These are phyloP conservation scores for Magallana angulata DNA, from an alignment of 1,140 invertebrate species.

Conservation along the genomic window DNA sequence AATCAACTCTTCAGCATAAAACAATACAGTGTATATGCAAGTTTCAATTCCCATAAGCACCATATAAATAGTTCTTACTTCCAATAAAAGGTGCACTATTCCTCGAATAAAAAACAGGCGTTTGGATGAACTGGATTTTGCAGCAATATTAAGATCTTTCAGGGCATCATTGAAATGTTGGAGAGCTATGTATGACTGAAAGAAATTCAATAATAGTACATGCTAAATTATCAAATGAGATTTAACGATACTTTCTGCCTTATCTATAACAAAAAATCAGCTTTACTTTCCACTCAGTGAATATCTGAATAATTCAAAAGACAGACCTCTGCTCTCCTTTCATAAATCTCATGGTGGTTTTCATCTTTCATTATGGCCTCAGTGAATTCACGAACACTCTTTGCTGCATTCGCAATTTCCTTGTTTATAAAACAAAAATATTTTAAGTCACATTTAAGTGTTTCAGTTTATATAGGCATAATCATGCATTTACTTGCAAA, in stretches of 20 bases:
- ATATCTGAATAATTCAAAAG: neutral
- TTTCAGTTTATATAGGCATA: no score
- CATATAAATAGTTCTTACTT: conserved; percentile 58
- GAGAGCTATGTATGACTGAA: conserved; percentile 66
- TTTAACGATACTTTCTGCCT: neutral
- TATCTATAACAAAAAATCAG: no score
- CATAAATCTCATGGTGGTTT: conserved; percentile 64
- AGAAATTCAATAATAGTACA: neutral
- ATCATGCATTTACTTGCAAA: no score
- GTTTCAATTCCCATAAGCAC: neutral
- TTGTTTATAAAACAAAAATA: conserved; percentile 43
- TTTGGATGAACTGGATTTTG: conserved; percentile 58
- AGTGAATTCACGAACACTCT: conserved; percentile 67
- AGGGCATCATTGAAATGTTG: conserved; percentile 68
- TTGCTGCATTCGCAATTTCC: conserved; percentile 61
- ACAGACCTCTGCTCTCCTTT: conserved; percentile 71
- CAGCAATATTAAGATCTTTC: conserved; percentile 65
- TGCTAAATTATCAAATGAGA: neutral
- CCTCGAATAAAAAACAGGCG: conserved; percentile 68
- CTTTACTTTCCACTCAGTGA: no score
- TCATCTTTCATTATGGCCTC: conserved; percentile 65
- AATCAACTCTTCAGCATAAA: no score
- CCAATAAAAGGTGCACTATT: conserved; percentile 66
- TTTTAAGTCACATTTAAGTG: neutral
- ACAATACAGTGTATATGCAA: no score